phyloP scores from a whole-genome alignment of 2,888 invertebrate species.

The Meandrusa payeni region DNA sequence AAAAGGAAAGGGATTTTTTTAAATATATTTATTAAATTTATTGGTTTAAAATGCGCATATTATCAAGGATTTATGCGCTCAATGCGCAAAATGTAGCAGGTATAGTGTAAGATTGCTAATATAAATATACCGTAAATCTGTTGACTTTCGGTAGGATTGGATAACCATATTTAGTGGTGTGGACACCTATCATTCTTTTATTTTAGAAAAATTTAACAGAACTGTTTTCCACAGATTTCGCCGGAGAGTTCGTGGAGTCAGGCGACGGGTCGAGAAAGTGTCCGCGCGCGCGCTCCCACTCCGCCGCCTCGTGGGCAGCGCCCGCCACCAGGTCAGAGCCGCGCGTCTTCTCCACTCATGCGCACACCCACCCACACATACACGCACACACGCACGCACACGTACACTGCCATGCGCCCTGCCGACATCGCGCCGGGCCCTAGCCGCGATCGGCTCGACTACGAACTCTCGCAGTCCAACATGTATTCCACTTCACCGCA shows the following conservation, averaged over 20 bases:
- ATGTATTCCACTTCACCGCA: conserved; percentile 76
- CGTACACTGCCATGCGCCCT: conserved; percentile 61
- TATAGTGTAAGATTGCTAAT: too few relatives aligned
- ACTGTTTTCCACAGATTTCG: conserved; percentile 54
- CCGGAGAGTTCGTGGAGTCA: conserved; percentile 79
- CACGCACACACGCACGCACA: conserved; percentile 43
- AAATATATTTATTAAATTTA: too few relatives aligned
- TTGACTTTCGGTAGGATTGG: too few relatives aligned
- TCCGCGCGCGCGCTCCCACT: conserved; percentile 72
- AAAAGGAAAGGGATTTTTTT: too few relatives aligned
- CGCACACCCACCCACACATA: conserved; percentile 37
- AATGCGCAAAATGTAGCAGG: too few relatives aligned
- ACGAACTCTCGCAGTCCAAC: conserved; percentile 79
- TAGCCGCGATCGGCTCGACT: conserved; percentile 78
- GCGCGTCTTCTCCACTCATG: conserved; percentile 26
- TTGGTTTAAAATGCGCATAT: too few relatives aligned
- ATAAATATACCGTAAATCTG: too few relatives aligned
- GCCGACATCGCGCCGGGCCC: conserved; percentile 56
- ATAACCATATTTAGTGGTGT: too few relatives aligned
- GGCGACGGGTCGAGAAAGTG: conserved; percentile 59
- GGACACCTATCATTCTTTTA: too few relatives aligned
- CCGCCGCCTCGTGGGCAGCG: conserved; percentile 72
- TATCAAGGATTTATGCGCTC: too few relatives aligned
- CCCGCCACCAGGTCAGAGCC: conserved; percentile 73
- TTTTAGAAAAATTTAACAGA: too few relatives aligned